A percentile compares a stretch with the other conserved stretches of the same genome.
These are phyloP conservation scores for Fundulus diaphanus DNA, from an alignment of 2,797 vertebrate species.

Conservation along the genomic window DNA sequence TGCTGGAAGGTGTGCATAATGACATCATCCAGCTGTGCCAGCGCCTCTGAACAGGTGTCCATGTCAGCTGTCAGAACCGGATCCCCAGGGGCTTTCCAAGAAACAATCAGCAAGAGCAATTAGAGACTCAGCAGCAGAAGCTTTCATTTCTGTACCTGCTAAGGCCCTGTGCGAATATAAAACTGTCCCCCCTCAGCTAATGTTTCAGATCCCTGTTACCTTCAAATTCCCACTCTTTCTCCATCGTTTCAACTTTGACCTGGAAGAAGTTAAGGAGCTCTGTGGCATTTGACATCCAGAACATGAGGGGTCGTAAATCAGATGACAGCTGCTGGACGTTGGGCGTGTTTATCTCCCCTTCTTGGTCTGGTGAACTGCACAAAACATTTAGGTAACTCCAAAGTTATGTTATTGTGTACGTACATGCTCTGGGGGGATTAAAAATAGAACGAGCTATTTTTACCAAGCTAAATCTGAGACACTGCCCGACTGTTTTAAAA, in stretches of 20 bases:
- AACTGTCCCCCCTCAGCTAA: neutral
- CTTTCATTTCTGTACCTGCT: slow-evolving; percentile 34
- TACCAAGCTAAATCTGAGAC: slow-evolving; percentile 44
- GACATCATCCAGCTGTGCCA: slow-evolving; percentile 92
- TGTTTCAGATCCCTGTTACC: slow-evolving; percentile 75
- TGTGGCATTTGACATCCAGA: slow-evolving; percentile 95
- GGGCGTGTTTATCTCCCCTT: slow-evolving; percentile 80
- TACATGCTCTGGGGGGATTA: slow-evolving; percentile 44
- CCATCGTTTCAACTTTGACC: slow-evolving; percentile 90
- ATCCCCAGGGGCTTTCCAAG: slow-evolving; percentile 81
- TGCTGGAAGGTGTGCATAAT: slow-evolving; percentile 98
- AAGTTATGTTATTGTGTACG: slow-evolving; percentile 50
- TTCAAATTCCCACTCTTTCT: slow-evolving; percentile 93
- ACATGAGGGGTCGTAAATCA: slow-evolving; percentile 91
- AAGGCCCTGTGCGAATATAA: slow-evolving; percentile 23
- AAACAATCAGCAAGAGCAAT: slow-evolving; percentile 34
- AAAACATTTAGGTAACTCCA: slow-evolving; percentile 42
- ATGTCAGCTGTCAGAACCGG: slow-evolving; percentile 89
- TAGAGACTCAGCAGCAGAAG: slow-evolving; percentile 26
- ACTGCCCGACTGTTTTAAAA: slow-evolving; percentile 46
- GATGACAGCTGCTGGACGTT: slow-evolving; percentile 87
- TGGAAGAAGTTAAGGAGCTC: slow-evolving; percentile 95
- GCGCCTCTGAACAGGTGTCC: slow-evolving; percentile 92
- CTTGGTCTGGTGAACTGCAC: slow-evolving; percentile 83
- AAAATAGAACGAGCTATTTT: slow-evolving; percentile 66